phyloP scores from a whole-genome alignment of 2,113 vertebrate genomes.

The Seriola rivoliana region DNA sequence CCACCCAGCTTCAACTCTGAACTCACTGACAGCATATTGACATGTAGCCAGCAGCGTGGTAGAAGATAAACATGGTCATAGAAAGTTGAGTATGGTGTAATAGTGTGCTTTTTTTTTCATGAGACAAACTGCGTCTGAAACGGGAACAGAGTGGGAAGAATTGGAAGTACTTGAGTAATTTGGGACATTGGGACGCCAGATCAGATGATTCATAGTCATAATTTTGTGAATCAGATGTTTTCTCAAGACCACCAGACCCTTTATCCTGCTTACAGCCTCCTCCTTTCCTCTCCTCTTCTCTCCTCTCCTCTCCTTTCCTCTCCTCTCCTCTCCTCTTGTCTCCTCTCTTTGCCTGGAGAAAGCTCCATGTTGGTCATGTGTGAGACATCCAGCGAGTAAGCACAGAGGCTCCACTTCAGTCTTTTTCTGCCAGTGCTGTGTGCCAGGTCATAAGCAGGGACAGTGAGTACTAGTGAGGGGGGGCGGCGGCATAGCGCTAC shows the following conservation, averaged over 20 bases:
- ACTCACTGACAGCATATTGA: conserved; percentile 32
- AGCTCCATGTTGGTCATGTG: conserved; percentile 63
- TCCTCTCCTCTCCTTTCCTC: neutral
- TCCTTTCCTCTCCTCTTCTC: conserved; percentile 3
- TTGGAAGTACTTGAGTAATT: conserved; percentile 50
- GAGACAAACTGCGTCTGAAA: conserved; percentile 33
- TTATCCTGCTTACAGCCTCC: neutral
- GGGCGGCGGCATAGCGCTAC: neutral
- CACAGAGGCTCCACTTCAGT: conserved; percentile 60
- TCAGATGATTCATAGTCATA: conserved; percentile 70
- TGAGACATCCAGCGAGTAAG: conserved; percentile 42
- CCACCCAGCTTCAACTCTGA: conserved; percentile 39
- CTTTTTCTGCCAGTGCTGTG: conserved; percentile 20
- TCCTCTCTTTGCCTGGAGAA: neutral
- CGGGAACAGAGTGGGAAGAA: conserved; percentile 33
- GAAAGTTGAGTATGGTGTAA: conserved; percentile 33
- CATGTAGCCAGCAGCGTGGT: neutral
- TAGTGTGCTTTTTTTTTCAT: neutral
- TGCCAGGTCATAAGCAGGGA: conserved; percentile 48
- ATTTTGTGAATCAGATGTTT: conserved; percentile 69
- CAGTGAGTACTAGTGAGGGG: conserved; percentile 50
- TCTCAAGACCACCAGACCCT: conserved; percentile 43
- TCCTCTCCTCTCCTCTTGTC: neutral
- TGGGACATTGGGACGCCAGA: conserved; percentile 49
- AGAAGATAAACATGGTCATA: conserved; percentile 35